Conservation (phyloP, 2,113 vertebrate genomes). For the Sebastes fasciatus region DNA sequence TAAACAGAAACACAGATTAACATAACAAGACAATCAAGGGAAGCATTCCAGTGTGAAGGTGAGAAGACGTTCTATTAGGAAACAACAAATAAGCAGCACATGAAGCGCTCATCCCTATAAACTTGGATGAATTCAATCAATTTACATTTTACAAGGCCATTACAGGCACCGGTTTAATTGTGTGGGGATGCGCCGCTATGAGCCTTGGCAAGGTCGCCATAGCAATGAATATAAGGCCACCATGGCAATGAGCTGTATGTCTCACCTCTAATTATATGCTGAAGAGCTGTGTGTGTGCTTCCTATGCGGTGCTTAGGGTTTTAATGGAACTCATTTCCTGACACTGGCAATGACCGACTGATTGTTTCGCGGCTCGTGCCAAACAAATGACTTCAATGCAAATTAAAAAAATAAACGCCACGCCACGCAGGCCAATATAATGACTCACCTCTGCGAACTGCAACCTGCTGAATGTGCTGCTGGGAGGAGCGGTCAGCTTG, state of each 20-base stretch:
- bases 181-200: slow-evolving; percentile 40
- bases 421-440: background rate
- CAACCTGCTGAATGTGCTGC: slow-evolving; percentile 90
- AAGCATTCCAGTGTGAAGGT: slow-evolving; percentile 80
- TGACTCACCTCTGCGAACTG: slow-evolving; percentile 93
- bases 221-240: slow-evolving; percentile 69
- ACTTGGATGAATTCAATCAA: slow-evolving; percentile 77
- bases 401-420: slow-evolving; percentile 44
- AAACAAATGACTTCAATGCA: slow-evolving; percentile 36
- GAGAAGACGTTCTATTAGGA: slow-evolving; percentile 77
- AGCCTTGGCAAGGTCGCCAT: slow-evolving; percentile 63
- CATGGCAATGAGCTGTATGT: slow-evolving; percentile 66
- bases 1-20: slow-evolving; percentile 81
- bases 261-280: slow-evolving; percentile 63
- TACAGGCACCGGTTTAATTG: slow-evolving; percentile 69
- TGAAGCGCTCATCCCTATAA: slow-evolving; percentile 72
- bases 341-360: slow-evolving; percentile 47
- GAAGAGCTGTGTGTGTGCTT: background rate
- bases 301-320: slow-evolving; percentile 40
- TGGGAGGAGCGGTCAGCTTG: slow-evolving; percentile 89
- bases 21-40: slow-evolving; percentile 80
- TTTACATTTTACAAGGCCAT: slow-evolving; percentile 81
- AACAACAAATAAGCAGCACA: slow-evolving; percentile 77
- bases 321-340: slow-evolving; percentile 57
- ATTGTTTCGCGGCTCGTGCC: slow-evolving; percentile 44